phyloP scores from a whole-genome alignment of 2,888 invertebrate species.

The Aporophyla nigra region DNA sequence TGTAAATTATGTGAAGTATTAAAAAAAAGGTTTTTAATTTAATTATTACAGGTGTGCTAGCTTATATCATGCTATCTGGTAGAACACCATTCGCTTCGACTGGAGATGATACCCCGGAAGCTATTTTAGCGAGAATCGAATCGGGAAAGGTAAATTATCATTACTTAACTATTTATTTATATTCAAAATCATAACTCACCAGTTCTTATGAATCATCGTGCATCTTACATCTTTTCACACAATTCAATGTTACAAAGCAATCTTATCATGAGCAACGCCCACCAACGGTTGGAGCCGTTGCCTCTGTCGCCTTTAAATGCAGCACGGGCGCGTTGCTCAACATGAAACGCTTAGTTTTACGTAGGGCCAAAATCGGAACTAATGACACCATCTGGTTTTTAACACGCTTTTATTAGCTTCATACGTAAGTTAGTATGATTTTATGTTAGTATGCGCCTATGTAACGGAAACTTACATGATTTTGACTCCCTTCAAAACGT shows the following conservation, averaged over 20 bases:
- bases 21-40: not conserved
- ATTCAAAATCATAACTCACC: too few relatives aligned
- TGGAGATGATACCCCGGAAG: slow-evolving; percentile 94
- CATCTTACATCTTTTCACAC: not conserved
- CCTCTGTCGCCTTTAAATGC: too few relatives aligned
- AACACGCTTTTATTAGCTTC: too few relatives aligned
- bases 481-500: too few relatives aligned
- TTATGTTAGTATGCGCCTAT: too few relatives aligned
- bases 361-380: not conserved
- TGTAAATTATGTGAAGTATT: not conserved
- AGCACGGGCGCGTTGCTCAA: not conserved
- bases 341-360: not conserved
- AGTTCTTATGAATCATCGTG: not conserved
- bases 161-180: too few relatives aligned
- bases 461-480: too few relatives aligned
- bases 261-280: not conserved
- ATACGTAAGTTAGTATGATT: too few relatives aligned
- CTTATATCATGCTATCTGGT: slow-evolving; percentile 98
- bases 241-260: not conserved
- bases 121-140: slow-evolving; percentile 97
- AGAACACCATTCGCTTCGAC: slow-evolving; percentile 94
- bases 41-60: slow-evolving; percentile 93
- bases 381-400: too few relatives aligned
- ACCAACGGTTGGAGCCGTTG: not conserved
- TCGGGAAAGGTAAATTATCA: slow-evolving; percentile 94